phyloP scores from a whole-genome alignment of 2,888 invertebrate species.

The Meiosimyza platycephala region DNA sequence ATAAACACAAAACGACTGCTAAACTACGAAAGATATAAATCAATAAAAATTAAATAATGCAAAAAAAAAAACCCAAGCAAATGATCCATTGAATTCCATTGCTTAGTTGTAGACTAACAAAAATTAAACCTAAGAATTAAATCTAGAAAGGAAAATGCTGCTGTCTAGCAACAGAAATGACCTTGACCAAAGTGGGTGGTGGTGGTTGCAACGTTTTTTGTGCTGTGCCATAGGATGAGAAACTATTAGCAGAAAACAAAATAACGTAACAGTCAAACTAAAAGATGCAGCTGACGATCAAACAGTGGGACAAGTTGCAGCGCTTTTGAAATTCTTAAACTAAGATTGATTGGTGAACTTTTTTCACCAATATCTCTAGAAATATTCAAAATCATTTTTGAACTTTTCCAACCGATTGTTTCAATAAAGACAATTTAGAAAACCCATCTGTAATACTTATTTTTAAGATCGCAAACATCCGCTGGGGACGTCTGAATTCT shows the following conservation, averaged over 20 bases:
- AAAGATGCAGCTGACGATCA: neutral
- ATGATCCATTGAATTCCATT: neutral
- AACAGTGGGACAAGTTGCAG: neutral
- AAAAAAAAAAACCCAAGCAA: neutral
- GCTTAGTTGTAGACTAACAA: neutral
- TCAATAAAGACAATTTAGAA: too few species aligned
- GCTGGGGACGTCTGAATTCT: too few species aligned
- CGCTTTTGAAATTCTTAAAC: too few species aligned
- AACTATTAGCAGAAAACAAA: neutral
- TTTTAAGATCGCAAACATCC: too few species aligned
- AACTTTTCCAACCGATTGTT: too few species aligned
- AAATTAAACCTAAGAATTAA: neutral
- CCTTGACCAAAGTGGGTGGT: conserved; percentile 29
- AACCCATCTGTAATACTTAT: too few species aligned
- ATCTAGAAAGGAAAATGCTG: neutral
- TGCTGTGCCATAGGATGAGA: neutral
- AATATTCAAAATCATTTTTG: too few species aligned
- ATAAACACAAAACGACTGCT: neutral
- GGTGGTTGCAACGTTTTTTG: neutral
- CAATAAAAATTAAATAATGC: conserved; percentile 2
- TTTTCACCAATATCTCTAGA: too few species aligned
- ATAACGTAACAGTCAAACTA: neutral
- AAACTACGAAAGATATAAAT: neutral
- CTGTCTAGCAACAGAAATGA: conserved; percentile 12
- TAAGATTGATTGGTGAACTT: too few species aligned